Evolutionary conservation across 2,797 vertebrate genomes (phyloP).

Genomic region (Tinamus major): DNA sequence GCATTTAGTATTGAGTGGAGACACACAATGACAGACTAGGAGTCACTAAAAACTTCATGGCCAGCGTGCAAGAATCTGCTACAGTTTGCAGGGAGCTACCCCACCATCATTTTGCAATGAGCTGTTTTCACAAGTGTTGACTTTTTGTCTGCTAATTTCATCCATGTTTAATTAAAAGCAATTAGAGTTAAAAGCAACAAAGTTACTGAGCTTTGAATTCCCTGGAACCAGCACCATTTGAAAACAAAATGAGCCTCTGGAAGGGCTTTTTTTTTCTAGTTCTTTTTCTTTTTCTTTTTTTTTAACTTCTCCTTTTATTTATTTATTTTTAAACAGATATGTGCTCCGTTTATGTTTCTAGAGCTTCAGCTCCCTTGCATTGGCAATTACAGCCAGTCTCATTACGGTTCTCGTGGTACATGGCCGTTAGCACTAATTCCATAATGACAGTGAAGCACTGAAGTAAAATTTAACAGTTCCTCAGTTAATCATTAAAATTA

Average conservation of each 20-base stretch:
- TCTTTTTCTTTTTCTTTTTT: not conserved
- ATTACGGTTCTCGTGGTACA: constrained; percentile 68
- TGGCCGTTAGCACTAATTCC: constrained; percentile 73
- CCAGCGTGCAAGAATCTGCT: not conserved
- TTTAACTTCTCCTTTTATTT: not conserved
- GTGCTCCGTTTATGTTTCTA: constrained; percentile 39
- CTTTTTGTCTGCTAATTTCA: constrained; percentile 58
- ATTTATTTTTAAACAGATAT: not conserved
- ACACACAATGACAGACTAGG: not conserved
- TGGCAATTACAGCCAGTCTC: constrained; percentile 56
- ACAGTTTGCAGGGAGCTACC: constrained; percentile 4
- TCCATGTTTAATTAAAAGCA: constrained; percentile 61
- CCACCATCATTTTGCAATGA: not conserved
- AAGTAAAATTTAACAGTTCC: constrained; percentile 77
- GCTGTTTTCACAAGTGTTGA: constrained; percentile 46
- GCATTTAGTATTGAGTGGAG: not conserved
- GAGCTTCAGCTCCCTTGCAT: constrained; percentile 35
- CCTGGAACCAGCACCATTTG: not conserved
- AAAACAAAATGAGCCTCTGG: constrained; percentile 29
- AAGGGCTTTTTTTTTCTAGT: not conserved
- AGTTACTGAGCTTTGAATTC: not conserved
- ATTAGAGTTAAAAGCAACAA: not conserved
- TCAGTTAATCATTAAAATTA: constrained; percentile 81
- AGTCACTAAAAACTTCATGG: not conserved
- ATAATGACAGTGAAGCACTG: constrained; percentile 71